A percentile compares a stretch with the other conserved stretches of the same genome.
phyloP scores from a whole-genome alignment of 2,888 invertebrate species.

The Neocrepidodera transversa region DNA sequence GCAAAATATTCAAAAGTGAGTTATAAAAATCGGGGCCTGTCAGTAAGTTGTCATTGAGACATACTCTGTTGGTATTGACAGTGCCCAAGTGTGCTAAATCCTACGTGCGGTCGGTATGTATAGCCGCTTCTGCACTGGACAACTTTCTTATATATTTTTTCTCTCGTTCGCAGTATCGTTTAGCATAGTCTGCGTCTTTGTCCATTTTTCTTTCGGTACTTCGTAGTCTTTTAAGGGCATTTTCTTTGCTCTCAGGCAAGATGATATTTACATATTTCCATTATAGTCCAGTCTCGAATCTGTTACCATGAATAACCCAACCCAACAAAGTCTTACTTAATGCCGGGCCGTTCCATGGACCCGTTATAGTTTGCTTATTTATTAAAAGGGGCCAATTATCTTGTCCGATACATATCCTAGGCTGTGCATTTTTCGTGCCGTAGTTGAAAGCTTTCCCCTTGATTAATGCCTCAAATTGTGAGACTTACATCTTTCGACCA shows the following conservation, averaged over 20 bases:
- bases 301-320: slow-evolving; percentile 10
- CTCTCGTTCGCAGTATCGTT: not conserved
- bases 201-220: slow-evolving; percentile 14
- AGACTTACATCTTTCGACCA: not conserved
- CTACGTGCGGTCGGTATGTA: no score
- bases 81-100: slow-evolving; percentile 5
- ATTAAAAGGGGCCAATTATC: not conserved
- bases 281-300: slow-evolving; percentile 18
- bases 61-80: not conserved
- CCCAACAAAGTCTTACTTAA: not conserved
- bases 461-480: no score
- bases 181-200: slow-evolving; percentile 23
- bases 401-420: not conserved
- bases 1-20: no score
- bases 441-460: no score
- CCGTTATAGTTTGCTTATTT: not conserved
- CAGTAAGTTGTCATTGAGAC: not conserved
- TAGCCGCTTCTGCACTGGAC: no score
- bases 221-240: slow-evolving; percentile 5
- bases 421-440: not conserved
- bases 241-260: slow-evolving; percentile 22
- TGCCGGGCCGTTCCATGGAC: not conserved
- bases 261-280: slow-evolving; percentile 10
- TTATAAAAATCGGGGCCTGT: slow-evolving; percentile 3
- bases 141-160: slow-evolving; percentile 10